These are phyloP conservation scores for Dastarcus helophoroides DNA, from an alignment of 2,888 invertebrate species.

Conservation along the genomic window DNA sequence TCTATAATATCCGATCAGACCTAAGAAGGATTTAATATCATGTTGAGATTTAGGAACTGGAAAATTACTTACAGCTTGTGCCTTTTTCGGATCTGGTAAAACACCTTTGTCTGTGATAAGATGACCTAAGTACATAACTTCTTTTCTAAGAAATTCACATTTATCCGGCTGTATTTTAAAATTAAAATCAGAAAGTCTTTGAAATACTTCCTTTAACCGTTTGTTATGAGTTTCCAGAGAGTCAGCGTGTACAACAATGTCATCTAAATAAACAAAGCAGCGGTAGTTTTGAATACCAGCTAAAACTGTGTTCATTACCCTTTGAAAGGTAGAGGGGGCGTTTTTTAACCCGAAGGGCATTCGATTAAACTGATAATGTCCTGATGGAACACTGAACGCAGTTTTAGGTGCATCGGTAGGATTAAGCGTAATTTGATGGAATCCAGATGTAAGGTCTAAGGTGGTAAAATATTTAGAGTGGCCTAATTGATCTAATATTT, in stretches of 20 bases:
- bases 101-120: slow-evolving; percentile 19
- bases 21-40: slow-evolving; percentile 20
- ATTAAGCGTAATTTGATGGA: slow-evolving; percentile 28
- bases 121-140: slow-evolving; percentile 21
- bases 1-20: slow-evolving; percentile 24
- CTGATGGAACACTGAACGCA: slow-evolving; percentile 21
- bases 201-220: slow-evolving; percentile 17
- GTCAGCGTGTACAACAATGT: slow-evolving; percentile 19
- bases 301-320: slow-evolving; percentile 17
- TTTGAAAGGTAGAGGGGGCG: slow-evolving; percentile 17
- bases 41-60: slow-evolving; percentile 13
- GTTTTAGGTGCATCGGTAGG: slow-evolving; percentile 25
- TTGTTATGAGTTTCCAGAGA: slow-evolving; percentile 13
- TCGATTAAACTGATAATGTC: slow-evolving; percentile 17
- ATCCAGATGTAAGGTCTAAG: slow-evolving; percentile 30
- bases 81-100: slow-evolving; percentile 18
- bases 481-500: slow-evolving; percentile 30
- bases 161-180: slow-evolving; percentile 23
- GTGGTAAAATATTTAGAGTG: slow-evolving; percentile 28
- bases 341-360: slow-evolving; percentile 19
- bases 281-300: slow-evolving; percentile 13
- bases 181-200: slow-evolving; percentile 15
- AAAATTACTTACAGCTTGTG: slow-evolving; percentile 15
- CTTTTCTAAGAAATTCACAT: slow-evolving; percentile 21
- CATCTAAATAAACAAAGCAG: slow-evolving; percentile 24